Conservation (phyloP, 2,888 invertebrate genomes). For the Bruchidius siliquastri region DNA sequence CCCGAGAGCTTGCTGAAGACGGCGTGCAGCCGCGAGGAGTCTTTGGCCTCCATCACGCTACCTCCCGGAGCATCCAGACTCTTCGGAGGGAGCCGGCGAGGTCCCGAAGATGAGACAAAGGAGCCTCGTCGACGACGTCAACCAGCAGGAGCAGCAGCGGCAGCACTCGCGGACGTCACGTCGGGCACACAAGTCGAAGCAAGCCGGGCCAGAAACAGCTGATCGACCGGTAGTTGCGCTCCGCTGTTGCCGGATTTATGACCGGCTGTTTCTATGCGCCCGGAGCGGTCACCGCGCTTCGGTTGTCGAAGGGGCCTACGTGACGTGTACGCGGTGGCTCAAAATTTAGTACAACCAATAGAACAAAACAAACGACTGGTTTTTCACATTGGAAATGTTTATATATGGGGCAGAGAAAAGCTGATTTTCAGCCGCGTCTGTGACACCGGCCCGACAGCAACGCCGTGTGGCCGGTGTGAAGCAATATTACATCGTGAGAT, state of each 20-base stretch:
- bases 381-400: no score
- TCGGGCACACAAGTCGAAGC: neutral
- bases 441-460: no score
- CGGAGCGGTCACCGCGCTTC: neutral
- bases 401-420: no score
- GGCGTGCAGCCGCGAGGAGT: constrained; percentile 35
- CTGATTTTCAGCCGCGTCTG: no score
- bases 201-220: constrained; percentile 33
- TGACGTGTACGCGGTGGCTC: neutral
- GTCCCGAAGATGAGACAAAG: neutral
- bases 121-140: neutral
- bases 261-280: neutral
- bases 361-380: no score
- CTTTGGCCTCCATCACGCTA: constrained; percentile 21
- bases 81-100: no score
- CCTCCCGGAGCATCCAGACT: no score
- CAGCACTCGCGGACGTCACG: neutral
- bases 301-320: neutral
- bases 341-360: no score
- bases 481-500: no score
- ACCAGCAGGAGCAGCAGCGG: neutral
- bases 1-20: constrained; percentile 41
- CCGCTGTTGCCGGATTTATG: neutral
- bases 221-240: constrained; percentile 32
- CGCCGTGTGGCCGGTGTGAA: no score